These are phyloP conservation scores for Xestia ashworthii DNA, from an alignment of 2,888 invertebrate genomes.

Conservation along the genomic window DNA sequence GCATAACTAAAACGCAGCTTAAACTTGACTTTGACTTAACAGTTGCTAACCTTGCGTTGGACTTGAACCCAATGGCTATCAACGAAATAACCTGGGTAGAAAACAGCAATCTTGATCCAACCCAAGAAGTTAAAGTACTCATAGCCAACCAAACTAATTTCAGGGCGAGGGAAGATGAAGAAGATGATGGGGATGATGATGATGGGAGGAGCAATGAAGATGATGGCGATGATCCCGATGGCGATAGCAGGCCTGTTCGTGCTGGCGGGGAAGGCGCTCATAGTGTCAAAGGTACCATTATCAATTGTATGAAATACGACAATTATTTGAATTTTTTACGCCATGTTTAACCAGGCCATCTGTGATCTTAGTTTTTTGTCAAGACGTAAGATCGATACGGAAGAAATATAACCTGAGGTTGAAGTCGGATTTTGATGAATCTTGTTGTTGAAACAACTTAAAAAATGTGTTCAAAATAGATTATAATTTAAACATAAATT, in stretches of 20 bases:
- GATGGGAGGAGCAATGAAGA: constrained; percentile 96
- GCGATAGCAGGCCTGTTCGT: constrained; percentile 95
- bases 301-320: not conserved
- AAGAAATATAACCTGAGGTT: not conserved
- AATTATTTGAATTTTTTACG: not conserved
- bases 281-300: constrained; percentile 91
- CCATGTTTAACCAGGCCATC: not conserved
- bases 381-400: too few relatives aligned
- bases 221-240: constrained; percentile 95
- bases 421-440: not conserved
- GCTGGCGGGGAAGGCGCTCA: constrained; percentile 96
- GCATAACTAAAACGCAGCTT: not conserved
- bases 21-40: not conserved
- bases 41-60: not conserved
- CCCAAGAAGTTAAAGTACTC: constrained; percentile 10
- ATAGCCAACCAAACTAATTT: constrained; percentile 69
- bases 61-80: not conserved
- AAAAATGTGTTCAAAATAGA: not conserved
- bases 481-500: not conserved
- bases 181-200: constrained; percentile 98
- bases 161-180: constrained; percentile 96
- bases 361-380: not conserved
- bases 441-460: not conserved
- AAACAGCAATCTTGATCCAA: not conserved
- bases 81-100: not conserved